These are phyloP conservation scores for Lamellibrachia satsuma DNA, from an alignment of 2,888 invertebrate genomes.

Conservation along the genomic window DNA sequence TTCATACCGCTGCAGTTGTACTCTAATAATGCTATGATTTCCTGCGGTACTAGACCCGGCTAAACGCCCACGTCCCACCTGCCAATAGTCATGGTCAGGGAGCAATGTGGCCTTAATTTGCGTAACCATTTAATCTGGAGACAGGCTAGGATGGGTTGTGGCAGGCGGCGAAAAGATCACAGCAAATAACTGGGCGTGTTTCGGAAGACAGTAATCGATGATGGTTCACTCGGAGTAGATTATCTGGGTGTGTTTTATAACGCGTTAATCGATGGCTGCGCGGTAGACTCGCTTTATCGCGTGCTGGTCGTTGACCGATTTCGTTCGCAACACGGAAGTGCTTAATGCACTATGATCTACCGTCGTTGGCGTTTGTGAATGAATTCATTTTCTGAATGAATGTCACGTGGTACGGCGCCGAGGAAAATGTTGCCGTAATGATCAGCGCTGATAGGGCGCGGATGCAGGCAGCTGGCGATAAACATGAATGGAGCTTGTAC, in stretches of 20 bases:
- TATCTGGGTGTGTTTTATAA: neutral
- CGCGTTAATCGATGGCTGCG: neutral
- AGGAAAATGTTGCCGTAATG: neutral
- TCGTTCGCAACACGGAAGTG: neutral
- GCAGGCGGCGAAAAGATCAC: neutral
- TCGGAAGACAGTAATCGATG: neutral
- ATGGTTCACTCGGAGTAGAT: neutral
- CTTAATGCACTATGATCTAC: neutral
- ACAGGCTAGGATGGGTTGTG: neutral
- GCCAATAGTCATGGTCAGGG: neutral
- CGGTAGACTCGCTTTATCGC: neutral
- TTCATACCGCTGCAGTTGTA: too few relatives aligned
- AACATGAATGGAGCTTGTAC: neutral
- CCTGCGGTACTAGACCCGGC: neutral
- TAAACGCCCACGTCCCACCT: neutral
- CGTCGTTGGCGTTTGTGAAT: neutral
- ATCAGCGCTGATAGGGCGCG: neutral
- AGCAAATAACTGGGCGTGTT: neutral
- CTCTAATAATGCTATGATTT: too few relatives aligned
- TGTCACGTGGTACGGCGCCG: conserved; percentile 4
- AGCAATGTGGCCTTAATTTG: neutral
- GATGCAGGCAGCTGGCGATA: neutral
- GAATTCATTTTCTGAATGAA: conserved; percentile 12
- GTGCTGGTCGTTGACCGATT: neutral
- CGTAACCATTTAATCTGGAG: neutral